Base-by-base conservation (phyloP, 1,140 invertebrate genomes). In the Drosophila ohnishii region DNA sequence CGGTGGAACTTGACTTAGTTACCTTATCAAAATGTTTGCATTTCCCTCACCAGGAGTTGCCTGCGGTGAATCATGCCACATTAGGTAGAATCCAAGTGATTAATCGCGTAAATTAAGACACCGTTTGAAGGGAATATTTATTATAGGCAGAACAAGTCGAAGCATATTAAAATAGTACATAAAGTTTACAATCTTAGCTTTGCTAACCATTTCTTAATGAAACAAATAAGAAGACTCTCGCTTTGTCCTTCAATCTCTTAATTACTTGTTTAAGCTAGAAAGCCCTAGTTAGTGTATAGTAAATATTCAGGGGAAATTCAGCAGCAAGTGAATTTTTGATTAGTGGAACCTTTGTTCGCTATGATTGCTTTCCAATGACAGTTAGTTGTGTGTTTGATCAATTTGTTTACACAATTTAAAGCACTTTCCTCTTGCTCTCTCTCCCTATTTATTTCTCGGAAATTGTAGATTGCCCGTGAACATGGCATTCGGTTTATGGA, bases 401-500 rank as follows among this genome's bases (percentile, higher is more conserved):
- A 77, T 62, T 57, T 66, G 45, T 62, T 66, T 58, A 60, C 50
- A 47, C 44, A 71, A 39, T 61, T 14, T 42, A 42, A 25, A 60
- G 14, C 35, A 28, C 48, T 13, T 28, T 35, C 25, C 19, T 2
- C 16, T 10, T 48, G 11, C 42, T n/a, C 42, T 40, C 28, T 16
- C 3, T 45, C 14, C 34, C 34, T 22, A 13, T 35, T 30, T 14
- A 6, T 34, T 13, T 11, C n/a, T 45, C 19, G 11, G 9, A n/a
- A 78, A 5, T 86, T 56, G 28, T 92, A 98, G 96, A 97, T 99
- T 94, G 98, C 98, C n/a, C 93, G 97, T 90, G 98, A 99, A 92
- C 98, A 99, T 93, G 95, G 97, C 74, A 99, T 99, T 77, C 95
- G 97, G 91, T 99, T 99, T 93, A 96, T 99, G 95, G 99, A 99